Evolutionary conservation across 2,888 invertebrate species (phyloP), one percentile per base, ranked within the genome.

Genomic region (Oxytorus armatus): DNA sequence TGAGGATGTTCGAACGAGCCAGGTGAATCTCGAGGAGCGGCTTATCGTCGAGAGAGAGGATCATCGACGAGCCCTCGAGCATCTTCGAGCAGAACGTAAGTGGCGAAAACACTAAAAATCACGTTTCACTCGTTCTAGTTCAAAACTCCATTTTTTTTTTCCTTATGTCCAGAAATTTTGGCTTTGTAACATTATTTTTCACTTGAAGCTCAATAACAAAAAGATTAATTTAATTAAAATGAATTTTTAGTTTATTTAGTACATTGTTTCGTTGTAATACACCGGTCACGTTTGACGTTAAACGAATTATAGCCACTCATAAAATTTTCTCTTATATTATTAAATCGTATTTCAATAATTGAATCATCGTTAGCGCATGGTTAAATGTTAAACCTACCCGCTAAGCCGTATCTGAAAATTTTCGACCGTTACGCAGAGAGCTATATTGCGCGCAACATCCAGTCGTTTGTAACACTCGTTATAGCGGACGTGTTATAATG

Each of bases 1-100:
- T 77, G 93, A 93, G 85, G 92, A 93, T 85, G 88, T 92, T 47
- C 88, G 88, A 75, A 87, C 88, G 81, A 90, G 89, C 81, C 91
- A 90, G 79, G 86, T 89, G 69, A 89, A 89, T 77, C 87, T 92
- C 76, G 91, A 92, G 82, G 92, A 92, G 81, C 88, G 88, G 59
- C 85, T 93, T 72, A 83, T 88, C 2, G 89, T 90, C 68, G 92
- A 93, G 83, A 91, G 91, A 79, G 86, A 88, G 53, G 89, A 92
- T 51, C 91, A 93, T 82, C 81, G 80, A 61, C 88, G 84, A 85
- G 85, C 85, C 72, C 83, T 90, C 77, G 85, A 88, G 53, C 85
- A 85, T 77, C 86, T 90, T 80, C 88, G 86, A 72, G 85, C 88
- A 75, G 87, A 89, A 70, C 85, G 90, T 90, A 82, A 89, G 90